A percentile compares a stretch with the other conserved stretches of the same genome.
Conservation (phyloP, 2,113 vertebrate species). For the Trematocara zebra region DNA sequence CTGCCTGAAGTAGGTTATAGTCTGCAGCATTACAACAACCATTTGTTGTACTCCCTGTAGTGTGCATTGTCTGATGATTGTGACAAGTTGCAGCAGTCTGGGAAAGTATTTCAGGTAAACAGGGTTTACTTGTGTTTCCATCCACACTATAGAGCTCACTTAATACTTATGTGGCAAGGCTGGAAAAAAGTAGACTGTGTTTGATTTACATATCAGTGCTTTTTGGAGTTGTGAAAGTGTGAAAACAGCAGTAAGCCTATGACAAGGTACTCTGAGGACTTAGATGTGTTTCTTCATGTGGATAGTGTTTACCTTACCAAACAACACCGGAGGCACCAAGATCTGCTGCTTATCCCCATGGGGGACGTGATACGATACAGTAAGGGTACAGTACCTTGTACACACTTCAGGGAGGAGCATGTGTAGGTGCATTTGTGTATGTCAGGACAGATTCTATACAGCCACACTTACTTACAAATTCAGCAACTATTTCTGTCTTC, state of each 20-base stretch:
- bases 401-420: not conserved
- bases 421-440: not conserved
- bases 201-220: conserved; percentile 26
- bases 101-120: conserved; percentile 9
- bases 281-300: conserved; percentile 8
- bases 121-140: not conserved
- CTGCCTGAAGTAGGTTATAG: not conserved
- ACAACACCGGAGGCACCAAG: conserved; percentile 19
- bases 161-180: not conserved
- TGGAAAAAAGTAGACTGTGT: not conserved
- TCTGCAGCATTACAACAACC: not conserved
- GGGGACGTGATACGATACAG: not conserved
- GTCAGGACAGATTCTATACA: not conserved
- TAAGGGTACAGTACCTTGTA: not conserved
- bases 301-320: conserved; percentile 32
- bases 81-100: not conserved
- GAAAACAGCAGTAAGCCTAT: conserved; percentile 9
- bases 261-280: conserved; percentile 9
- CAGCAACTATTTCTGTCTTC: conserved; percentile 16
- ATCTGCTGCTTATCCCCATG: conserved; percentile 4
- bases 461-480: conserved; percentile 17
- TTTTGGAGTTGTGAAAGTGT: not conserved
- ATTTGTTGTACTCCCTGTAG: conserved; percentile 6
- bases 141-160: not conserved
- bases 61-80: conserved; percentile 2